Percentiles rank a stretch among this genome's conserved stretches.
These are phyloP conservation scores for Acyrthosiphon pisum DNA, from an alignment of 1,140 invertebrate species.

Conservation along the genomic window DNA sequence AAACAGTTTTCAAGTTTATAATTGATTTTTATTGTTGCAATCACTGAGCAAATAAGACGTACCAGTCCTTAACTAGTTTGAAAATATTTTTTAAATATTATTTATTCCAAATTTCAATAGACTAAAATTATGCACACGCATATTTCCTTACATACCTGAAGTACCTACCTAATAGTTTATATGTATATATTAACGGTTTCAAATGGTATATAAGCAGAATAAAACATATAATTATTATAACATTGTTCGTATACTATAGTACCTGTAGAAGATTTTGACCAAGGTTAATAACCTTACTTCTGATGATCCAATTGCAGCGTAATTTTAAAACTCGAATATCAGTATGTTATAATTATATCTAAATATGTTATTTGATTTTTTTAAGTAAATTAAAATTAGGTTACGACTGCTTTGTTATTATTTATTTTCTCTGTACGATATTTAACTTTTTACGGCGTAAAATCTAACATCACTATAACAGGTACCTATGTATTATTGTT, in stretches of 20 bases:
- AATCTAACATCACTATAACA: neutral
- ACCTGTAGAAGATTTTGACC: neutral
- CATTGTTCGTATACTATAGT: neutral
- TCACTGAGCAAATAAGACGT: neutral
- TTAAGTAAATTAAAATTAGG: neutral
- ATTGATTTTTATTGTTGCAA: neutral
- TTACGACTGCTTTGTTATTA: neutral
- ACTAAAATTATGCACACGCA: neutral
- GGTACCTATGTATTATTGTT: neutral
- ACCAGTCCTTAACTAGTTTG: neutral
- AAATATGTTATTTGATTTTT: neutral
- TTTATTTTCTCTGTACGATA: neutral
- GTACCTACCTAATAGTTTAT: neutral
- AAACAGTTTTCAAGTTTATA: neutral
- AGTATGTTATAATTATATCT: neutral
- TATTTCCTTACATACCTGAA: neutral
- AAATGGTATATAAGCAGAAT: neutral
- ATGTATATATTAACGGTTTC: neutral
- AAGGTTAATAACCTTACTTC: neutral
- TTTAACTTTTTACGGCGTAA: neutral
- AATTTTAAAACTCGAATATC: neutral
- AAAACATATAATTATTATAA: constrained; percentile 27
- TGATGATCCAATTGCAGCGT: neutral
- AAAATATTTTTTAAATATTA: neutral
- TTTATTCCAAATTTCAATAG: constrained; percentile 13